phyloP scores from a whole-genome alignment of 2,888 invertebrate genomes.

The Trilocha varians region DNA sequence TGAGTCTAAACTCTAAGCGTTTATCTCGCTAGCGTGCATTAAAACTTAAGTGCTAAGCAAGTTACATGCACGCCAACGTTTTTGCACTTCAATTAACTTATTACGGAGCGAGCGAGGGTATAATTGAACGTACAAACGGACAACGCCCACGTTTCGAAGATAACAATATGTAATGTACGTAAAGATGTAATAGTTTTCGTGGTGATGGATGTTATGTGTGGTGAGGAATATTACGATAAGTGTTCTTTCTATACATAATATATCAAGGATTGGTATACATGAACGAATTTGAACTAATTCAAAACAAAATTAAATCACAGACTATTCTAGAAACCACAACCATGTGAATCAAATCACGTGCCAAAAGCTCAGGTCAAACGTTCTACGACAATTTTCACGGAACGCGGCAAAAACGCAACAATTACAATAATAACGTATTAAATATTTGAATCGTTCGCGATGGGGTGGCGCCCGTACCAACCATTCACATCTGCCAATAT shows the following conservation, averaged over 20 bases:
- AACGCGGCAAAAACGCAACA: too few relatives aligned
- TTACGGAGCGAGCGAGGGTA: slow-evolving; percentile 43
- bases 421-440: too few relatives aligned
- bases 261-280: too few relatives aligned
- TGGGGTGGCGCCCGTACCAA: slow-evolving; percentile 61
- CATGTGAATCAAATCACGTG: too few relatives aligned
- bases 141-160: slow-evolving; percentile 11
- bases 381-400: too few relatives aligned
- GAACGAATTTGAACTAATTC: too few relatives aligned
- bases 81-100: slow-evolving; percentile 70
- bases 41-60: slow-evolving; percentile 39
- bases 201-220: too few relatives aligned
- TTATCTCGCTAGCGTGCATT: slow-evolving; percentile 22
- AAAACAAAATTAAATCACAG: too few relatives aligned
- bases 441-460: slow-evolving; percentile 29
- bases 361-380: too few relatives aligned
- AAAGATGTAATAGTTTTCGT: background rate
- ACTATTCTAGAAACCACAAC: too few relatives aligned
- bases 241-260: too few relatives aligned
- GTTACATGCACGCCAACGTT: slow-evolving; percentile 32
- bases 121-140: slow-evolving; percentile 31
- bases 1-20: background rate
- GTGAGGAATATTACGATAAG: too few relatives aligned
- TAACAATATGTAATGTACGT: background rate
- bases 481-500: slow-evolving; percentile 80